These are phyloP conservation scores for Sycophila texana DNA, from an alignment of 2,888 invertebrate genomes.

Conservation along the genomic window DNA sequence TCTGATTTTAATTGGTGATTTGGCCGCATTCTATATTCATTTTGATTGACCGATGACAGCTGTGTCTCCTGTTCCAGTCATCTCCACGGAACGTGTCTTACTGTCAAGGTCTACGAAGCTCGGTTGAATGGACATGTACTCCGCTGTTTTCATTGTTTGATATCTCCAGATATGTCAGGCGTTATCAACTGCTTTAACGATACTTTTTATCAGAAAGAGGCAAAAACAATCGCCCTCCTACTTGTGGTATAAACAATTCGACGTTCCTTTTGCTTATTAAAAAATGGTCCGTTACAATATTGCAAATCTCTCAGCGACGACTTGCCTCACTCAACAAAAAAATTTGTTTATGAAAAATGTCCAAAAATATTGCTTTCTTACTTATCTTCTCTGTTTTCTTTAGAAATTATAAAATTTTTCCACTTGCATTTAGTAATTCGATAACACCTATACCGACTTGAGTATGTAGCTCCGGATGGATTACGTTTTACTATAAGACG, in stretches of 20 bases:
- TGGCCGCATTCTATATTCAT: neutral
- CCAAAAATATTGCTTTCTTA: slow-evolving; percentile 4
- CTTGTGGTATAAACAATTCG: neutral
- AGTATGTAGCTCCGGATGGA: slow-evolving; percentile 23
- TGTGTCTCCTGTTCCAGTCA: neutral
- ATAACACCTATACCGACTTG: neutral
- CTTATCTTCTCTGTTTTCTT: neutral
- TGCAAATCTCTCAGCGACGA: too few relatives aligned
- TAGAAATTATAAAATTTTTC: neutral
- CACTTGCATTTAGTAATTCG: too few relatives aligned
- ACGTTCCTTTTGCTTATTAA: too few relatives aligned
- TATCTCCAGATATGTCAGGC: slow-evolving; percentile 36
- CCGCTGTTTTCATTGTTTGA: neutral
- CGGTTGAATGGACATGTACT: neutral
- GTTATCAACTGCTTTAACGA: neutral
- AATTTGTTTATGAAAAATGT: neutral
- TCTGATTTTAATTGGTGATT: neutral
- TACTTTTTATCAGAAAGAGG: too few relatives aligned
- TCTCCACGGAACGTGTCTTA: neutral
- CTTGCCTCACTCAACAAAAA: too few relatives aligned
- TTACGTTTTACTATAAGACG: slow-evolving; percentile 20
- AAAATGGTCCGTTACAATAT: too few relatives aligned
- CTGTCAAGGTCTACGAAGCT: neutral
- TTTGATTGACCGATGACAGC: neutral
- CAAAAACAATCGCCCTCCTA: too few relatives aligned